These are phyloP conservation scores for Vanessa tameamea DNA, from an alignment of 1,140 invertebrate species.

Conservation along the genomic window DNA sequence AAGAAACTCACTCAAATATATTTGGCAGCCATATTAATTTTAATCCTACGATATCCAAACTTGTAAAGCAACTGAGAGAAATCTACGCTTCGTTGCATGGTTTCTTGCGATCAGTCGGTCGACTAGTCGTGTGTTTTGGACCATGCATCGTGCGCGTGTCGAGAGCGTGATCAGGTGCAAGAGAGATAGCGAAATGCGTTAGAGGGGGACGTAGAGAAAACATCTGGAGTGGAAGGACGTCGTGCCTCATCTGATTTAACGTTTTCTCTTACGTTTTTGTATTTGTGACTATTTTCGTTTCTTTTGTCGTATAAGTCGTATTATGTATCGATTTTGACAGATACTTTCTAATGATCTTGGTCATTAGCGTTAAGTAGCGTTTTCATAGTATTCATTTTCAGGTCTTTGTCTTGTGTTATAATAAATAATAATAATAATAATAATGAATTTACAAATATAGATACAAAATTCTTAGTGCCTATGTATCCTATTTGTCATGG, in stretches of 20 bases:
- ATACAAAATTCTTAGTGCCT: too few relatives aligned
- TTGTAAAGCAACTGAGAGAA: slow-evolving; percentile 27
- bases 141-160: slow-evolving; percentile 55
- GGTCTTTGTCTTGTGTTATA: background rate
- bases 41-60: slow-evolving; percentile 16
- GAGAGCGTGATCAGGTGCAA: slow-evolving; percentile 38
- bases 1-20: slow-evolving; percentile 33
- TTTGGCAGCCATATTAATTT: slow-evolving; percentile 40
- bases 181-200: slow-evolving; percentile 40
- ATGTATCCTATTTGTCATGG: too few relatives aligned
- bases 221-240: slow-evolving; percentile 50
- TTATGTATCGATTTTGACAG: slow-evolving; percentile 21
- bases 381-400: background rate
- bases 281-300: slow-evolving; percentile 9
- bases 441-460: background rate
- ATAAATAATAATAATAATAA: too few relatives aligned
- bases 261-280: slow-evolving; percentile 39
- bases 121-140: slow-evolving; percentile 38
- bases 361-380: background rate
- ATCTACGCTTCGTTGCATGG: slow-evolving; percentile 21
- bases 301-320: slow-evolving; percentile 26
- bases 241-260: slow-evolving; percentile 42
- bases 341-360: background rate
- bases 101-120: slow-evolving; percentile 34
- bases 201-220: slow-evolving; percentile 59